Evolutionary conservation across 2,113 vertebrate genomes (phyloP).

Genomic region (Sorex fumeus): DNA sequence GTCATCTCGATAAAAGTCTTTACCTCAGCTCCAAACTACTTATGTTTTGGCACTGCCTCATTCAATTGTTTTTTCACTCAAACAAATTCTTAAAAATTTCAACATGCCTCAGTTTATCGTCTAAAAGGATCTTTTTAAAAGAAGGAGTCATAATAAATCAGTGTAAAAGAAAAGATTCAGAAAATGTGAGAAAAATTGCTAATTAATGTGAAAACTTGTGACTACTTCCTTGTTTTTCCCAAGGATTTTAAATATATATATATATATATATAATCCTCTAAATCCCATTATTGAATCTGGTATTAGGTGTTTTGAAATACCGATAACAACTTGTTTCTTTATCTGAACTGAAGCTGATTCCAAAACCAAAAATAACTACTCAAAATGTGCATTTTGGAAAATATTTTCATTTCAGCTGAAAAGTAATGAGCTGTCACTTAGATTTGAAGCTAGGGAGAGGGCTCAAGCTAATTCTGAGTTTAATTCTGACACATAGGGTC

Average conservation of each 20-base stretch:
- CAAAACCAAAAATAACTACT: not conserved
- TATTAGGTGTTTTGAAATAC: constrained; percentile 14
- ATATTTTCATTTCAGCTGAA: constrained; percentile 15
- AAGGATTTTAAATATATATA: not conserved
- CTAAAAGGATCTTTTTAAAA: not conserved
- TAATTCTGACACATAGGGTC: too few species aligned
- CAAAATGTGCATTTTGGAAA: not conserved
- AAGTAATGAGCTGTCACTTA: constrained; percentile 13
- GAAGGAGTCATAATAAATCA: not conserved
- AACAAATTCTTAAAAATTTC: not conserved
- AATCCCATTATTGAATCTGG: constrained; percentile 28
- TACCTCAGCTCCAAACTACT: too few species aligned
- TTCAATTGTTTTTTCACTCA: not conserved
- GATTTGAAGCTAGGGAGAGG: constrained; percentile 9
- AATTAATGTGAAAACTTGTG: not conserved
- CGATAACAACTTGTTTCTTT: constrained; percentile 2
- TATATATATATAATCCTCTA: not conserved
- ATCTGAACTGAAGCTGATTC: not conserved
- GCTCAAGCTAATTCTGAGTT: too few species aligned
- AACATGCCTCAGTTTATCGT: not conserved
- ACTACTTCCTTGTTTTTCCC: not conserved
- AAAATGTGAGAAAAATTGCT: not conserved
- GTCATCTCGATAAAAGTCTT: not conserved
- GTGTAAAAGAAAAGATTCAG: not conserved
- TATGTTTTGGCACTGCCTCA: not conserved